Base-by-base conservation (phyloP, 2,113 vertebrate genomes). In the Coptodon rendalli region DNA sequence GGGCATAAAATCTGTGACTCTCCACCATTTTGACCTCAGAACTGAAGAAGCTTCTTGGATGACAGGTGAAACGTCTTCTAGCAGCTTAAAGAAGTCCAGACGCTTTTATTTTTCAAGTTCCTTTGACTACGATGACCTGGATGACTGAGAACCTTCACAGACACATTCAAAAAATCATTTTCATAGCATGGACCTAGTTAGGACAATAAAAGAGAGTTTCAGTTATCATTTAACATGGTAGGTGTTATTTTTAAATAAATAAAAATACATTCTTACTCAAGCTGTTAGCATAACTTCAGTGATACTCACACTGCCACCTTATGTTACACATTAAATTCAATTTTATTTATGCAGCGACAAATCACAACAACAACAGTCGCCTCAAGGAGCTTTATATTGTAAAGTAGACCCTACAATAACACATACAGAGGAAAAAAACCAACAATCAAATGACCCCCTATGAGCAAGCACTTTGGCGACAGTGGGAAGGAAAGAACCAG, bases 371-470 rank as follows among this genome's bases (percentile, higher is more conserved):
- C 31, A 53, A 53, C 50, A 10, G 50, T 5, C 9, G 2, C 5
- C 9, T 53, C 50, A n/a, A 53, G 50, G 19, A 2, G 50, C 5
- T n/a, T 48, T 4, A 48, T 48, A 17, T 17, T 48, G 45, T 48
- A 4, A 48, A 1, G 6, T 48, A 0, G 45, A 4, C 45, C 45
- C 45, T 48, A 48, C 14, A 52, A 5, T 52, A 52, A 52, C 10
- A 0, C 19, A n/a, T 5, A n/a, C 50, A 10, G 50, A 53, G 50
- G 5, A n/a, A 1, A 50, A 52, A 9, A n/a, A 22, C 22, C 22
- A 22, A 5, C 19, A 52, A 1, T n/a, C 50, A n/a, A 2, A 5
- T 10, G 50, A n/a, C 3, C 9, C 9, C 0, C 19, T 53, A 6
- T 53, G 50, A 53, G 19, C 50, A 53, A 16, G 19, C 50, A n/a